Evolutionary conservation across 2,113 vertebrate genomes (phyloP).

Genomic region (Gambusia holbrooki): DNA sequence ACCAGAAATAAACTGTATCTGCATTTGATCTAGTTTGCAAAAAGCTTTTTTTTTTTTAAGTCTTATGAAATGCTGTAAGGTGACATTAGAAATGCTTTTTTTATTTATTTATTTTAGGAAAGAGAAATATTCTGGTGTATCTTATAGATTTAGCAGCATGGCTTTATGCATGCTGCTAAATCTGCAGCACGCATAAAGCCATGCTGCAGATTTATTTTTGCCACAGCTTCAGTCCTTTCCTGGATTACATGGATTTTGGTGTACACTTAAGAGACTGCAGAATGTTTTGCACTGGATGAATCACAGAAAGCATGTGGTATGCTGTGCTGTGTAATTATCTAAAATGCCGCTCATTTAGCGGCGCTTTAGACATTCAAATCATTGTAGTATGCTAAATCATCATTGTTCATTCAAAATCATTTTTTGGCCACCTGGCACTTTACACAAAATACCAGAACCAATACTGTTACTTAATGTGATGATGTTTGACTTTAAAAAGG

Average conservation of each 20-base stretch:
- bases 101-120: neutral
- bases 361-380: no score
- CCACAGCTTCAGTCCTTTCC: neutral
- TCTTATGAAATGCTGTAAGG: neutral
- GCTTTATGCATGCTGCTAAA: no score
- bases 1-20: neutral
- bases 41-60: neutral
- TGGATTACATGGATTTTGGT: slow-evolving; percentile 7
- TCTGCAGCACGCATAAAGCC: no score
- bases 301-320: neutral
- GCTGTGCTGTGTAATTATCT: neutral
- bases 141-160: neutral
- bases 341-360: neutral
- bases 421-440: neutral
- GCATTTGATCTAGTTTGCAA: neutral
- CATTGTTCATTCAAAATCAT: neutral
- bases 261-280: neutral
- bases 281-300: neutral
- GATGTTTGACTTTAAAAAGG: neutral
- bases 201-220: neutral
- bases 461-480: neutral
- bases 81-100: neutral
- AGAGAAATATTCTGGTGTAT: neutral
- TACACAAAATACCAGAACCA: neutral
- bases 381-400: neutral